These are phyloP conservation scores for Patiria miniata DNA, from an alignment of 35 echinoderm and acorn worm species.

Conservation along the genomic window DNA sequence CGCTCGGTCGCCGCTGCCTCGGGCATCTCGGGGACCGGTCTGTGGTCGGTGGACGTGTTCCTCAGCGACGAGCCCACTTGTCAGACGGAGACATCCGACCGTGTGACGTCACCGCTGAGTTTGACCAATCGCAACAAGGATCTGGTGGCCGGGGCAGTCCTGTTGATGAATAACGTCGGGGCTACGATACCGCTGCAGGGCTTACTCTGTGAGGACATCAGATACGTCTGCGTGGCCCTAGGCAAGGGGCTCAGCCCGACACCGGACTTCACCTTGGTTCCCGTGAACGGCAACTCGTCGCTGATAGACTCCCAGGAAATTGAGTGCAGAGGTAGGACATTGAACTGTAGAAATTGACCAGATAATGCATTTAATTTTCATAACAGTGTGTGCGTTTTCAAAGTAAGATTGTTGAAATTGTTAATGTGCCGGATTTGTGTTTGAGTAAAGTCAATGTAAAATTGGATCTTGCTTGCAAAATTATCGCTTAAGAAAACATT, in stretches of 20 bases:
- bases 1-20: background rate
- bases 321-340: slow-evolving; percentile 37
- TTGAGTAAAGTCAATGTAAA: too few species aligned
- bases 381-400: too few species aligned
- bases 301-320: slow-evolving; percentile 36
- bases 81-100: background rate
- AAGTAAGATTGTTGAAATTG: too few species aligned
- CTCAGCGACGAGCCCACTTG: background rate
- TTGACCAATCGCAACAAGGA: background rate
- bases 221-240: background rate
- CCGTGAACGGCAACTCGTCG: background rate
- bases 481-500: too few species aligned
- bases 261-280: slow-evolving; percentile 10
- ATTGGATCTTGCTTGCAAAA: too few species aligned
- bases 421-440: too few species aligned
- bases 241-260: background rate
- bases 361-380: too few species aligned
- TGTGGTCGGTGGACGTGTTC: slow-evolving; percentile 18
- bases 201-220: slow-evolving; percentile 20
- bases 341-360: too few species aligned
- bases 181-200: background rate
- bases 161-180: background rate
- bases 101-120: background rate
- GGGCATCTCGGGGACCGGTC: background rate
- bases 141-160: background rate